Percentiles rank a stretch among this genome's conserved stretches.
Evolutionary conservation across 2,888 invertebrate genomes (phyloP).

Genomic region (Tetragonisca angustula): DNA sequence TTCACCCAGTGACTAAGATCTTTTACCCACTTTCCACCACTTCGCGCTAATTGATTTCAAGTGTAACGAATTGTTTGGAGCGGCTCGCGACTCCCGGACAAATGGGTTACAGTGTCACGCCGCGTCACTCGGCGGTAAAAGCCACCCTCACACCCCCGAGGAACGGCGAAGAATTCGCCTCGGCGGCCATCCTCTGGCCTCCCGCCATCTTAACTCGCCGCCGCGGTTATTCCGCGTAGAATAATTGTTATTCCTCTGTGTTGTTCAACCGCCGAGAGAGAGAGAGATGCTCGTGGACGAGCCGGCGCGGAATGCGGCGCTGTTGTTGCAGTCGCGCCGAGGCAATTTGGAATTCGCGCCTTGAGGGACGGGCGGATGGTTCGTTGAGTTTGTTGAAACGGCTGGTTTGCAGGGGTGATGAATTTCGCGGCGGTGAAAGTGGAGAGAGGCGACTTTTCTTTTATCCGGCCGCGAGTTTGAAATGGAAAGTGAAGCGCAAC

Average conservation of each 20-base stretch:
- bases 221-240: background rate
- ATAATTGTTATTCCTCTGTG: background rate
- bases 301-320: background rate
- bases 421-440: background rate
- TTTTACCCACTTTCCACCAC: constrained; percentile 71
- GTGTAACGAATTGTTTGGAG: constrained; percentile 72
- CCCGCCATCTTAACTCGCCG: background rate
- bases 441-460: background rate
- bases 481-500: background rate
- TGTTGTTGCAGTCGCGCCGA: background rate
- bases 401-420: too few relatives aligned
- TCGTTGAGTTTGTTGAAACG: background rate
- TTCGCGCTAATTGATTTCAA: constrained; percentile 73
- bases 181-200: background rate
- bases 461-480: background rate
- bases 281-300: background rate
- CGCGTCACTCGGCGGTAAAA: background rate
- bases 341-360: background rate
- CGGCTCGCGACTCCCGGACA: constrained; percentile 59
- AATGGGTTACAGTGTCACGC: constrained; percentile 57
- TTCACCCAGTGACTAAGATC: constrained; percentile 46
- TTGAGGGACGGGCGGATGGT: background rate
- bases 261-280: too few relatives aligned
- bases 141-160: background rate
- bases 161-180: constrained; percentile 28